phyloP scores from a whole-genome alignment of 1,140 invertebrate genomes.

The Halesus radiatus region DNA sequence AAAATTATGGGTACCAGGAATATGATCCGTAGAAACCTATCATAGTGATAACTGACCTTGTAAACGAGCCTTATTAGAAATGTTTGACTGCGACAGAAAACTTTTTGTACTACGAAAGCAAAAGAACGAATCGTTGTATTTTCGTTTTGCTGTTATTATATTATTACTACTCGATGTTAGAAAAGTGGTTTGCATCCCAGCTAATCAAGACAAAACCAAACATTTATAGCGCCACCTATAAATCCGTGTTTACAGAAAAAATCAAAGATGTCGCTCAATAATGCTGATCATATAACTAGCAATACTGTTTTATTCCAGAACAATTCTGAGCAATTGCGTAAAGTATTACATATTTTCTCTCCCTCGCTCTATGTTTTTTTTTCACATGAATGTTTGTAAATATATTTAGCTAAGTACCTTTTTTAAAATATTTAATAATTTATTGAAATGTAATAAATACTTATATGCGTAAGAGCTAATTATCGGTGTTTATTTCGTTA shows the following conservation, averaged over 20 bases:
- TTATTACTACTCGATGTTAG: background rate
- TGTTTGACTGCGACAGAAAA: background rate
- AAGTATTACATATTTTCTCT: background rate
- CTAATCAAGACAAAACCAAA: too few relatives aligned
- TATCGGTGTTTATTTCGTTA: too few relatives aligned
- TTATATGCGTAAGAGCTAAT: background rate
- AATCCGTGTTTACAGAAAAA: too few relatives aligned
- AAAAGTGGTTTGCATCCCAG: background rate
- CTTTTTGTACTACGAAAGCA: background rate
- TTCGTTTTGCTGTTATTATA: background rate
- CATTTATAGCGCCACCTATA: too few relatives aligned
- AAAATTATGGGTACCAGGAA: conserved; percentile 48
- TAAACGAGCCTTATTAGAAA: background rate
- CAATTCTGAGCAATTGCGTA: too few relatives aligned
- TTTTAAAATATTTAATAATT: conserved; percentile 16
- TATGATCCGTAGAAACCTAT: conserved; percentile 22
- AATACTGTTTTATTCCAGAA: background rate
- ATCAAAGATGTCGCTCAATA: too few relatives aligned
- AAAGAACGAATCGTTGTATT: background rate
- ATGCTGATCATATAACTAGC: background rate
- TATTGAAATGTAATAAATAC: conserved; percentile 34
- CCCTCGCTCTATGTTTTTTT: conserved; percentile 5
- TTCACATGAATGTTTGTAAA: conserved; percentile 53
- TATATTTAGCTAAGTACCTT: conserved; percentile 44
- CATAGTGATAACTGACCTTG: background rate